These are phyloP conservation scores for Piaya cayana DNA, from an alignment of 2,113 vertebrate species.

Conservation along the genomic window DNA sequence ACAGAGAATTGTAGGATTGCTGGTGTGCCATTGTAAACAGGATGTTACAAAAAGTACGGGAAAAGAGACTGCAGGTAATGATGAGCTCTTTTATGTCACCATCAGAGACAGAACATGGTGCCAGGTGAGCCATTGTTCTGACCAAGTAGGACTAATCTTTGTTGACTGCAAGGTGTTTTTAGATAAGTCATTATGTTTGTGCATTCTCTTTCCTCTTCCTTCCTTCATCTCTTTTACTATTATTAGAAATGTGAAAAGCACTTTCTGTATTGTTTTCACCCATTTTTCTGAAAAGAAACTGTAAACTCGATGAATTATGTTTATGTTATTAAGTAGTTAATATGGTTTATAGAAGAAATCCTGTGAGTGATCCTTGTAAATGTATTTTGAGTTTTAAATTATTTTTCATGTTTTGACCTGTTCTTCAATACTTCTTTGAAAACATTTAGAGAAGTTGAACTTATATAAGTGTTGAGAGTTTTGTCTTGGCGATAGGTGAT, in stretches of 20 bases:
- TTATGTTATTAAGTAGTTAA: background rate
- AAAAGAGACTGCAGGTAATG: background rate
- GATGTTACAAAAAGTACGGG: background rate
- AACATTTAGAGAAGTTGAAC: background rate
- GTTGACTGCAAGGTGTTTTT: background rate
- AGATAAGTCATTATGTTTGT: rapidly evolving
- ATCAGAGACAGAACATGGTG: background rate
- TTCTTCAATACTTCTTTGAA: background rate
- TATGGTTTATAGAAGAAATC: background rate
- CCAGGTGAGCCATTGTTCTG: background rate
- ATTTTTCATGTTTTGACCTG: background rate
- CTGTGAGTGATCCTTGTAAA: background rate
- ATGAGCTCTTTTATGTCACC: background rate
- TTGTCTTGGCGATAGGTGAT: background rate
- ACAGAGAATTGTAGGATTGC: background rate
- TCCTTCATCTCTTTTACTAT: background rate
- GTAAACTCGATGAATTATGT: background rate
- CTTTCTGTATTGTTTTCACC: background rate
- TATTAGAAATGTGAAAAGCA: background rate
- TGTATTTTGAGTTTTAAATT: background rate
- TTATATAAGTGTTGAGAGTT: background rate
- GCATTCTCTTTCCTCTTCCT: background rate
- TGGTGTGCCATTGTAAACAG: background rate
- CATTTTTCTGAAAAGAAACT: background rate
- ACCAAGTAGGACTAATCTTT: background rate